Percentiles rank a stretch among this genome's conserved stretches.
Evolutionary conservation across 2,797 vertebrate species (phyloP).

Genomic region (Rousettus madagascariensis): DNA sequence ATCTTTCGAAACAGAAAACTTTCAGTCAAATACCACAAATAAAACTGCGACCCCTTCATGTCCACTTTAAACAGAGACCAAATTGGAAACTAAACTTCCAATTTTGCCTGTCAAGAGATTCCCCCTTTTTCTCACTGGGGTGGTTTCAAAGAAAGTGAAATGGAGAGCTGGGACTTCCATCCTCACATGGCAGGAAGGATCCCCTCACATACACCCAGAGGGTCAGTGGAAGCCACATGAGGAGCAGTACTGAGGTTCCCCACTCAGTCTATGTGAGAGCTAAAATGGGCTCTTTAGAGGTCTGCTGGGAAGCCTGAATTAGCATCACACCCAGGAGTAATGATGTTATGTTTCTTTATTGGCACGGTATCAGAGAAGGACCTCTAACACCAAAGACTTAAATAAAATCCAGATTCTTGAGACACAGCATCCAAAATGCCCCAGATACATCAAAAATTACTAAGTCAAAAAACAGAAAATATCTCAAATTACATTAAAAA

Average conservation of each 20-base stretch:
- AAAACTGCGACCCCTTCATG: not conserved
- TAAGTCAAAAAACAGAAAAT: not conserved
- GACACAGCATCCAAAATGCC: not conserved
- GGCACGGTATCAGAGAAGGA: not conserved
- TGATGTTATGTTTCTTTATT: not conserved
- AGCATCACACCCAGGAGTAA: not conserved
- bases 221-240: not conserved
- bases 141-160: not conserved
- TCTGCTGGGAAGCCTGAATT: fast-evolving
- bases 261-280: not conserved
- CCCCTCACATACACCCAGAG: fast-evolving
- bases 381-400: not conserved
- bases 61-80: not conserved
- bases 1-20: not conserved
- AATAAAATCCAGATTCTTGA: not conserved
- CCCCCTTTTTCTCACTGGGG: not conserved
- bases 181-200: not conserved
- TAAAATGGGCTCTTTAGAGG: not conserved
- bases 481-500: not conserved
- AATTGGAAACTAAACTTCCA: not conserved
- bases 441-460: not conserved
- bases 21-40: not conserved
- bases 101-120: fast-evolving
- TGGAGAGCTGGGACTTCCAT: fast-evolving
- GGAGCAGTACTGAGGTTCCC: not conserved